A percentile compares a stretch with the other conserved stretches of the same genome.
These are phyloP conservation scores for Pogoniulus pusillus DNA, from an alignment of 2,797 vertebrate genomes.

Conservation along the genomic window DNA sequence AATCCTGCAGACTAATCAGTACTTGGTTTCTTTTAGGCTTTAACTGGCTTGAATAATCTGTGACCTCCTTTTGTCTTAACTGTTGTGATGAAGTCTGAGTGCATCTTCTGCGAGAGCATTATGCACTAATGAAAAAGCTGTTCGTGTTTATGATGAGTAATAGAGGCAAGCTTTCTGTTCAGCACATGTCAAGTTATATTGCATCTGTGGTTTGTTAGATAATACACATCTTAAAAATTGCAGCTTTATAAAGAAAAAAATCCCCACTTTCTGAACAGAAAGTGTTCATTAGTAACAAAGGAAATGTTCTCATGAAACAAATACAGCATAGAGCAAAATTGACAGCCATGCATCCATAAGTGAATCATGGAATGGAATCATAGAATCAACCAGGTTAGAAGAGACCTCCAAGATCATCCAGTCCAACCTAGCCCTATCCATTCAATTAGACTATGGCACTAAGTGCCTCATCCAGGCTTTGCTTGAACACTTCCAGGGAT, in stretches of 20 bases:
- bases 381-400: too few relatives aligned
- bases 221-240: background rate
- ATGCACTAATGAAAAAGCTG: background rate
- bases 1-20: background rate
- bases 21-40: background rate
- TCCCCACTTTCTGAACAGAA: background rate
- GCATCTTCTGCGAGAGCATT: background rate
- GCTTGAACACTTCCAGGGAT: too few relatives aligned
- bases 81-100: background rate
- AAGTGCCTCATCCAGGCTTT: too few relatives aligned
- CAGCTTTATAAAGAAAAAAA: background rate
- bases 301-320: background rate
- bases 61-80: background rate
- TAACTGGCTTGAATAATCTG: background rate
- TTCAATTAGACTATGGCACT: too few relatives aligned
- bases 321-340: background rate
- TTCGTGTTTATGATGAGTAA: background rate
- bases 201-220: background rate
- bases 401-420: too few relatives aligned
- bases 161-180: background rate
- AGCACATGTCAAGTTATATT: background rate
- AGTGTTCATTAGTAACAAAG: background rate
- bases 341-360: background rate
- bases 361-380: slow-evolving; percentile 41
- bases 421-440: too few relatives aligned